Percentiles rank a stretch among this genome's conserved stretches.
Conservation (phyloP, 2,888 invertebrate species). For the Callyntrura sp. region DNA sequence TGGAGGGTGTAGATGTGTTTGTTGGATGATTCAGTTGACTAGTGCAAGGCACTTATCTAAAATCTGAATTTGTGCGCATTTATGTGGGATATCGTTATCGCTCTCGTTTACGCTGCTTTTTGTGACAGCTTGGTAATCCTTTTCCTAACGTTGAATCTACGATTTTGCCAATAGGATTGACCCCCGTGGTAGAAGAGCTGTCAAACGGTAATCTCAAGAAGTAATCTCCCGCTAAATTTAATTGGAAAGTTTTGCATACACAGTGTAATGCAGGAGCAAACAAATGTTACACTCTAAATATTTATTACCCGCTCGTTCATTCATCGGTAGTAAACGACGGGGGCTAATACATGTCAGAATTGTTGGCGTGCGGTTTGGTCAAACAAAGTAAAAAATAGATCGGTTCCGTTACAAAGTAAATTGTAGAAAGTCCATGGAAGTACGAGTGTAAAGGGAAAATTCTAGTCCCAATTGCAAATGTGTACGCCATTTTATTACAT, state of each 20-base stretch:
- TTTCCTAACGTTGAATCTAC: conserved; percentile 45
- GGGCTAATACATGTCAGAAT: conserved; percentile 17
- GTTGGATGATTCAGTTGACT: background rate
- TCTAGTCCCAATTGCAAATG: background rate
- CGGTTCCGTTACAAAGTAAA: background rate
- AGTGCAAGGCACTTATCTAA: background rate
- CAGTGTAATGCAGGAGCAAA: conserved; percentile 13
- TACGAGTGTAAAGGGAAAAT: background rate
- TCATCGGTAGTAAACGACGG: conserved; percentile 9
- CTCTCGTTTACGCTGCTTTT: conserved; percentile 15
- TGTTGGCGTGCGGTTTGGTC: conserved; percentile 36
- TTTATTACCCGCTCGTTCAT: background rate
- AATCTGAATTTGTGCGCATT: too few relatives aligned
- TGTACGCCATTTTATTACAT: conserved; percentile 1
- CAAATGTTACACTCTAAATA: too few relatives aligned
- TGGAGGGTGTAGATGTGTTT: background rate
- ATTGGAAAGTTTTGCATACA: conserved; percentile 74
- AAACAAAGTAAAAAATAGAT: conserved; percentile 16
- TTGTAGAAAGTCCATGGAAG: background rate
- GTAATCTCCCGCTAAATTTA: conserved; percentile 72
- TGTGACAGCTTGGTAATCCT: conserved; percentile 64
- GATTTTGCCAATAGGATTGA: conserved; percentile 43
- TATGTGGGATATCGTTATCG: background rate
- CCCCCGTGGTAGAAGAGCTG: conserved; percentile 47
- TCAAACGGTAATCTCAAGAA: conserved; percentile 49